phyloP scores from a whole-genome alignment of 2,888 invertebrate species.

The Amblyjoppa proteus region DNA sequence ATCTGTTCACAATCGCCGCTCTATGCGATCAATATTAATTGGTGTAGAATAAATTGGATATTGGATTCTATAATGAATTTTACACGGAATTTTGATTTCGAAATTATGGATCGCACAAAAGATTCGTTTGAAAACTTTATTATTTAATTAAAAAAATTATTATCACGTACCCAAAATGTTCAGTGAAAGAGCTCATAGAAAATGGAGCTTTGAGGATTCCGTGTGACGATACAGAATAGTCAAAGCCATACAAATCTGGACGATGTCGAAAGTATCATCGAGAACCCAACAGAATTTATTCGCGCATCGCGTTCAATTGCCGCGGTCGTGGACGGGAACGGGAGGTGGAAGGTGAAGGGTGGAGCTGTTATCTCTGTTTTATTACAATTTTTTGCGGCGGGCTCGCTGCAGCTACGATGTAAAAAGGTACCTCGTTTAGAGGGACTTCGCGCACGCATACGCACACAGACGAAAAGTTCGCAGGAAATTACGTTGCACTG shows the following conservation, averaged over 20 bases:
- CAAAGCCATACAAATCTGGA: neutral
- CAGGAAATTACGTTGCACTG: constrained; percentile 65
- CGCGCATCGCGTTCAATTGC: neutral
- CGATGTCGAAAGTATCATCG: constrained; percentile 19
- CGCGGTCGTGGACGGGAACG: no score
- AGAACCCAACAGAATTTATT: neutral
- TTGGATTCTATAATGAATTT: neutral
- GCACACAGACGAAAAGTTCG: constrained; percentile 29
- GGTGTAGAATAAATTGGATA: neutral
- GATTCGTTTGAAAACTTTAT: neutral
- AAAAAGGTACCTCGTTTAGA: constrained; percentile 62
- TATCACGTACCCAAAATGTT: neutral
- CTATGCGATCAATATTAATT: neutral
- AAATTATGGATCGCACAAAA: neutral
- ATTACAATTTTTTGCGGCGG: constrained; percentile 34
- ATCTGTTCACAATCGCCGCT: neutral
- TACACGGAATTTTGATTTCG: neutral
- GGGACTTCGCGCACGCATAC: constrained; percentile 24
- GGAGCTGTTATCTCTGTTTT: constrained; percentile 22
- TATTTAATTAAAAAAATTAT: neutral
- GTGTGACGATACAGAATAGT: neutral
- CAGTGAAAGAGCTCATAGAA: neutral
- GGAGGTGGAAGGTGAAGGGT: no score
- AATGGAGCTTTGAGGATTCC: neutral
- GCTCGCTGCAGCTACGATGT: constrained; percentile 45